Evolutionary conservation across 2,888 invertebrate genomes (phyloP).

Genomic region (Arge pagana): DNA sequence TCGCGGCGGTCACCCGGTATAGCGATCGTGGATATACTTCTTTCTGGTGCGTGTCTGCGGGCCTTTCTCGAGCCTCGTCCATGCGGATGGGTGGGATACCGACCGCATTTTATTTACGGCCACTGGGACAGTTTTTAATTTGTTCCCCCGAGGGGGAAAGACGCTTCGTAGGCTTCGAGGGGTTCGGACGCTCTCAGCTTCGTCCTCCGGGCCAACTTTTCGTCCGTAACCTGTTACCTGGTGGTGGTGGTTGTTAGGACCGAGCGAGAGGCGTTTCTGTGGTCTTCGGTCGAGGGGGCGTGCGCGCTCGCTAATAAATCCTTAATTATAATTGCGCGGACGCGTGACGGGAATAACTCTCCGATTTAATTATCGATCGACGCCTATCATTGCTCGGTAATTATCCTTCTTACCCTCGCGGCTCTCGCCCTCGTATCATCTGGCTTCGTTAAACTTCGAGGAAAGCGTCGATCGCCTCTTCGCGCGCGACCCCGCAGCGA

Average conservation of each 20-base stretch:
- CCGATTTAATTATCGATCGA: conserved; percentile 56
- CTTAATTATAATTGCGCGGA: conserved; percentile 58
- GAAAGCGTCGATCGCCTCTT: background rate
- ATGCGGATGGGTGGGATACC: conserved; percentile 53
- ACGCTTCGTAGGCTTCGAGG: conserved; percentile 29
- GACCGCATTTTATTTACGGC: conserved; percentile 56
- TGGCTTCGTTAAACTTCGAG: too few relatives aligned
- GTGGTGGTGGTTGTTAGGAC: conserved; percentile 49
- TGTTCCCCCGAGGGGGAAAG: conserved; percentile 50
- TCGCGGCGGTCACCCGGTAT: conserved; percentile 44
- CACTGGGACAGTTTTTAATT: conserved; percentile 59
- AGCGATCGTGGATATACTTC: conserved; percentile 41
- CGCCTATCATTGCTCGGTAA: conserved; percentile 38
- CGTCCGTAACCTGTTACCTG: conserved; percentile 24
- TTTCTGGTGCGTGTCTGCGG: conserved; percentile 54
- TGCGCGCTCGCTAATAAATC: conserved; percentile 54
- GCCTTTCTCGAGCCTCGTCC: conserved; percentile 45
- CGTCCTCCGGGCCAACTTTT: conserved; percentile 10
- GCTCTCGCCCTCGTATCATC: too few relatives aligned
- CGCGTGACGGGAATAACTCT: conserved; percentile 57
- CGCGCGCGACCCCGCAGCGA: background rate
- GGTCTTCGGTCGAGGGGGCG: conserved; percentile 45
- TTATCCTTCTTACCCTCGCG: conserved; percentile 20
- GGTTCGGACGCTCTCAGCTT: conserved; percentile 21
- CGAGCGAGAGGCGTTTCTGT: conserved; percentile 50